These are phyloP conservation scores for Phenganax marumi DNA, from an alignment of 92 coral and sea anemone species.

Conservation along the genomic window DNA sequence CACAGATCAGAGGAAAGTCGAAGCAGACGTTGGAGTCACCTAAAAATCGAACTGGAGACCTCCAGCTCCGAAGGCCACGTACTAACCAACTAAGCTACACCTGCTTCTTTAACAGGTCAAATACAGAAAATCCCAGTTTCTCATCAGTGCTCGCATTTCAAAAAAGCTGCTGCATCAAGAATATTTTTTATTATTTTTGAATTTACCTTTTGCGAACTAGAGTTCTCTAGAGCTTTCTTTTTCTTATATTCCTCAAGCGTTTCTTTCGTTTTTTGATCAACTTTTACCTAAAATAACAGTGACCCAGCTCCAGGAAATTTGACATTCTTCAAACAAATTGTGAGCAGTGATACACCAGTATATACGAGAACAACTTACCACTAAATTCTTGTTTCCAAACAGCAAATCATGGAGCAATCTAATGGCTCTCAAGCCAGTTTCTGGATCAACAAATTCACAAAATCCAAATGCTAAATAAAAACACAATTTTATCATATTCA, in stretches of 20 bases:
- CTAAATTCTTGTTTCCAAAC: slow-evolving; percentile 84
- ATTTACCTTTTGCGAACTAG: slow-evolving; percentile 6
- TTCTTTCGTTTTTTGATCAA: slow-evolving; percentile 92
- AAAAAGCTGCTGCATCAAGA: not conserved
- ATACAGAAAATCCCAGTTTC: no score
- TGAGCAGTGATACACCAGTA: not conserved
- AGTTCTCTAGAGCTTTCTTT: slow-evolving; percentile 53
- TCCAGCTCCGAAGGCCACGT: no score
- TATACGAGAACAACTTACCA: slow-evolving; percentile 45
- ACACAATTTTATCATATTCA: not conserved
- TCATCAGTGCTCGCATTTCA: not conserved
- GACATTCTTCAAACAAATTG: not conserved
- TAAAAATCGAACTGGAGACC: no score
- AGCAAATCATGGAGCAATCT: slow-evolving; percentile 77
- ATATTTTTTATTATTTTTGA: not conserved
- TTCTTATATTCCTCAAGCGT: slow-evolving; percentile 91
- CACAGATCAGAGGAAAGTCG: no score
- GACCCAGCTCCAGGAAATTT: not conserved
- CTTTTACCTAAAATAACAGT: slow-evolving; percentile 69
- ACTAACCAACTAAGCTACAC: no score
- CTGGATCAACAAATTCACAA: slow-evolving; percentile 96
- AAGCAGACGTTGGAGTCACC: no score
- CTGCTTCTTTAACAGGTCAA: no score
- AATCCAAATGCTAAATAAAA: slow-evolving; percentile 85
- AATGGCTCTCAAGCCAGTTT: slow-evolving; percentile 92